Percentiles rank a stretch among this genome's conserved stretches.
These are phyloP conservation scores for Amaurobius ferox DNA, from an alignment of 2,888 invertebrate species.

Conservation along the genomic window DNA sequence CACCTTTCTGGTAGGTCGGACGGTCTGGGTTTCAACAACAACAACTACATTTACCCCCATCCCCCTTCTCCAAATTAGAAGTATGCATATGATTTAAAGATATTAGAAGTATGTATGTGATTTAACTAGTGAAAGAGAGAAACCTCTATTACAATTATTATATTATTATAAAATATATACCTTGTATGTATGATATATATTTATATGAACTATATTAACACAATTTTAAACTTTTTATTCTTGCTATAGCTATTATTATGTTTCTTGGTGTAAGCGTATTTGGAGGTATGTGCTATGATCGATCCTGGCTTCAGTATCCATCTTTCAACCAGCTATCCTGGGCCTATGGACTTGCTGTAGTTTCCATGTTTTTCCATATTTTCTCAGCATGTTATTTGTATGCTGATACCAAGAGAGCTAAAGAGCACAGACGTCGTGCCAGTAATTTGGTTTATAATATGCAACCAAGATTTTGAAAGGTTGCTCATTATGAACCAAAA, in stretches of 20 bases:
- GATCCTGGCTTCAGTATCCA: constrained; percentile 95
- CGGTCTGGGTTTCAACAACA: no score
- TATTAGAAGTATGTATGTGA: no score
- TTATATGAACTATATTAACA: no score
- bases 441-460: constrained; percentile 74
- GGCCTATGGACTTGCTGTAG: constrained; percentile 92
- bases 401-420: constrained; percentile 72
- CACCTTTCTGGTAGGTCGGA: no score
- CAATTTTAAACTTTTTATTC: no score
- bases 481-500: constrained; percentile 22
- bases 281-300: constrained; percentile 90
- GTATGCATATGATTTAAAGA: no score
- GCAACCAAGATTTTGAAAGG: constrained; percentile 72
- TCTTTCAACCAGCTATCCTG: constrained; percentile 95
- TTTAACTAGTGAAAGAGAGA: no score
- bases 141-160: no score
- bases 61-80: no score
- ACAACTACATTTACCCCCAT: no score
- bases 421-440: constrained; percentile 68
- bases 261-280: constrained; percentile 90
- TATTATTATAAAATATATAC: no score
- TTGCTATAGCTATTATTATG: constrained; percentile 77
- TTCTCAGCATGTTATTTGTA: constrained; percentile 69
- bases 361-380: constrained; percentile 80
- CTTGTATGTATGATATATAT: no score